Evolutionary conservation across 2,888 invertebrate species (phyloP), one percentile per base, ranked within the genome.

Genomic region (Cephus runcator): DNA sequence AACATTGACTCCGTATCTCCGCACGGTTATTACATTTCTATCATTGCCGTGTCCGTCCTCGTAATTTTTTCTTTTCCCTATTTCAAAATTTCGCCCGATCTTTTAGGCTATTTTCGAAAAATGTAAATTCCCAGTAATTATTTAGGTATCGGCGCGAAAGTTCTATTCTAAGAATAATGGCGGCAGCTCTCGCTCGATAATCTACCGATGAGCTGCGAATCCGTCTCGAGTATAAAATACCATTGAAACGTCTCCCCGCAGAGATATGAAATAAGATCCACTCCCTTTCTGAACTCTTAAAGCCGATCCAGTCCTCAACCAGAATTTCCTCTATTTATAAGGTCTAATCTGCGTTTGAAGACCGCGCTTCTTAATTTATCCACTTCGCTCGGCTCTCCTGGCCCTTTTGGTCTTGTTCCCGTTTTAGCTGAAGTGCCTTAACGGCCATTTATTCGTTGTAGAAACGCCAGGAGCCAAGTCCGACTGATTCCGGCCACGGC

Each of bases 1-100:
- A 89, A 89, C 88, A 89, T 89, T 89, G 88, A 89, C 88, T 87
- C 88, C 23, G 56, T 9, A 56, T 23, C 23, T 56, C 9, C 9
- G 15, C 40, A 9, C 9, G 40, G 9, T 56, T 56, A 56, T 56
- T 56, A 56, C 40, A 56, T 9, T 23, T 9, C 40, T 23, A 56
- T 56, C 15, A 23, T 0, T 9, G 40, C 23, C 40, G 1, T 23
- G 23, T 23, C 56, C 23, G 23, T 40, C 6, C 15, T 40, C 6
- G 40, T 15, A 40, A 40, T 40, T 4, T 36, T 15, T 1, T 40
- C 0, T 15, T 40, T 40, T 15, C 2, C 0, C 56, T 2, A 23
- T 9, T 23, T 23, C 9, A 56, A 56, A 56, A 9, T 9, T 23
- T 15, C 15, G 2, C 23, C 23, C 6, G 23, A 56, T 56, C 23